Percentiles rank a stretch among this genome's conserved stretches.
Evolutionary conservation across 1,140 invertebrate genomes (phyloP).

Genomic region (Lepidurus arcticus): DNA sequence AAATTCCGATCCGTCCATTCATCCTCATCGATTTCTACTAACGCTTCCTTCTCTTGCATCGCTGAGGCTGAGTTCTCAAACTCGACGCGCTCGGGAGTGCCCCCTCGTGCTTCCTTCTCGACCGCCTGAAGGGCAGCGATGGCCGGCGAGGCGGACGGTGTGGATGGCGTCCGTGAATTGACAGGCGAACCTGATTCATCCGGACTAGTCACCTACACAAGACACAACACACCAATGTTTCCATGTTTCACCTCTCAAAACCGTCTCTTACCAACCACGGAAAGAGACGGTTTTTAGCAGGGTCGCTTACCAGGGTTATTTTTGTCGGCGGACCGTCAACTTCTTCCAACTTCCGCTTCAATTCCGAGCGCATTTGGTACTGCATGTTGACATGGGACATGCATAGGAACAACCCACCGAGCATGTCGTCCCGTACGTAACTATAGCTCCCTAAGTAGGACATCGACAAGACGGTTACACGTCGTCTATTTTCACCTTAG

Average conservation of each 20-base stretch:
- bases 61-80: conserved; percentile 60
- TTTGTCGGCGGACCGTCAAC: neutral
- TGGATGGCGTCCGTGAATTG: neutral
- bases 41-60: conserved; percentile 56
- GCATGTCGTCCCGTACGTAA: conserved; percentile 35
- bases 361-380: conserved; percentile 35
- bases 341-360: conserved; percentile 15
- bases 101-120: conserved; percentile 37
- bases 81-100: conserved; percentile 78
- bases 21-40: conserved; percentile 80
- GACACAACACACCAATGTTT: neutral
- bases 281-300: neutral
- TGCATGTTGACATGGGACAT: conserved; percentile 59
- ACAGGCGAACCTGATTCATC: neutral
- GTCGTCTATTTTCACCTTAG: no score
- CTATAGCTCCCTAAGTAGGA: conserved; percentile 33
- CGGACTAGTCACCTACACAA: neutral
- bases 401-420: conserved; percentile 65
- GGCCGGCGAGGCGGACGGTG: conserved; percentile 8
- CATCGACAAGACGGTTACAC: no score
- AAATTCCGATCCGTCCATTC: conserved; percentile 90
- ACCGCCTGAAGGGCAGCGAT: conserved; percentile 23
- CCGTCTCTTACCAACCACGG: neutral
- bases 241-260: no score
- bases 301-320: neutral